A percentile compares a stretch with the other conserved stretches of the same genome.
These are phyloP conservation scores for Mercenaria mercenaria DNA, from an alignment of 1,140 invertebrate genomes.

Conservation along the genomic window DNA sequence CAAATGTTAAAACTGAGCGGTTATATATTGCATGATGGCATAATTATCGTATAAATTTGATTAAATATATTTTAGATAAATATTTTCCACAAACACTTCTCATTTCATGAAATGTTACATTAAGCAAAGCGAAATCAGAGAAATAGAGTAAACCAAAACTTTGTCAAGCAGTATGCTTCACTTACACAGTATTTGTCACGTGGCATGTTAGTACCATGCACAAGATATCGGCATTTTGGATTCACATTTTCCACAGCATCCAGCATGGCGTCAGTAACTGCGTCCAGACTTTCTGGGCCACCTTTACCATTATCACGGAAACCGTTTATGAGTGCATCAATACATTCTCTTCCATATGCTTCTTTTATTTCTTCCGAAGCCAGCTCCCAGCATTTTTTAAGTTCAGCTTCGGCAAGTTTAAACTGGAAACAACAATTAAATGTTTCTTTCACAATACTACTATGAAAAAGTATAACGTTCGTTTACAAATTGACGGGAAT, in stretches of 20 bases:
- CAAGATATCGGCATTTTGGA: conserved; percentile 72
- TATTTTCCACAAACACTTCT: no score
- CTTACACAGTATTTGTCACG: conserved; percentile 60
- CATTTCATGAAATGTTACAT: no score
- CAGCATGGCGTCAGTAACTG: conserved; percentile 76
- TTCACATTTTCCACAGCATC: conserved; percentile 70
- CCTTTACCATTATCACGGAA: conserved; percentile 24
- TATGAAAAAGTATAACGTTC: no score
- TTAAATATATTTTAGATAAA: background rate
- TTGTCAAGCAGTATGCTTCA: background rate
- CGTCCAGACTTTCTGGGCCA: conserved; percentile 61
- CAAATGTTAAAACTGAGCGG: no score
- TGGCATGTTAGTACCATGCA: conserved; percentile 70
- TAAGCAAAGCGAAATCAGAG: no score
- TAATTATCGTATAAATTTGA: background rate
- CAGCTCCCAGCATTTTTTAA: conserved; percentile 69
- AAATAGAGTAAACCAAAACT: no score
- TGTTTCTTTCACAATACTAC: no score
- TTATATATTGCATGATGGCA: background rate
- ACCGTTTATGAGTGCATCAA: conserved; percentile 66
- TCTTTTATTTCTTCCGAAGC: conserved; percentile 68
- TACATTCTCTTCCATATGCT: conserved; percentile 76
- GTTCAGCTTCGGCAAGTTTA: conserved; percentile 48
- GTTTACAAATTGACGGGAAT: no score
- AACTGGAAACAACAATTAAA: conserved; percentile 61